Evolutionary conservation across 2,888 invertebrate species (phyloP), one percentile per base, ranked within the genome.

Genomic region (Aspidapion aeneum): DNA sequence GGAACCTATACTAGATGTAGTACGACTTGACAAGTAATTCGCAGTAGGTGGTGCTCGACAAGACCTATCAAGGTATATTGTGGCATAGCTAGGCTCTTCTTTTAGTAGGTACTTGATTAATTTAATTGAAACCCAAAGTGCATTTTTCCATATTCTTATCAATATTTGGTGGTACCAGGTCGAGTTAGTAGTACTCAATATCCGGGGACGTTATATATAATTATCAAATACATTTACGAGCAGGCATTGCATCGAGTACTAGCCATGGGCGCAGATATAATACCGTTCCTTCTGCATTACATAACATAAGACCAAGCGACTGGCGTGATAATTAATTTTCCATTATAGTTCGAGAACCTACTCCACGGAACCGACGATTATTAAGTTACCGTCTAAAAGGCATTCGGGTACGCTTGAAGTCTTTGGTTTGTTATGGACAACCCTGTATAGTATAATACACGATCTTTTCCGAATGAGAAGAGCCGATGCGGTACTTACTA

Each of bases 321-420:
- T n/a, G n/a, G 64, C 64, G 66, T 64, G 66, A 61, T 66, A 66
- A 66, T 66, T 66, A 66, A 66, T 66, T 66, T 66, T 66, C 66
- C 66, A 66, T 66, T 66, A 61, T 66, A 64, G 64, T 64, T 62
- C 61, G 64, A 58, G 62, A 58, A 61, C 66, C 64, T 35, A 35
- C 35, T 12, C 35, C 35, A 35, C 35, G 35, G 12, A 7, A 12
- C 35, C 35, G 35, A 12, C 35, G 5, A 35, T 35, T 35, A 35
- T 3, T 35, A 35, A 12, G 35, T n/a, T 35, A 35, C 35, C 35
- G 35, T 35, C 35, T 35, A 7, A 35, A 35, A 35, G 3, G 35
- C 5, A 35, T 12, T 35, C 35, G 35, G 5, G 12, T 35, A 7
- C 12, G 5, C 12, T 35, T 12, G 35, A 7, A 7, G 35, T 7